Evolutionary conservation across 2,888 invertebrate species (phyloP).

Genomic region (Julus scandinavius): DNA sequence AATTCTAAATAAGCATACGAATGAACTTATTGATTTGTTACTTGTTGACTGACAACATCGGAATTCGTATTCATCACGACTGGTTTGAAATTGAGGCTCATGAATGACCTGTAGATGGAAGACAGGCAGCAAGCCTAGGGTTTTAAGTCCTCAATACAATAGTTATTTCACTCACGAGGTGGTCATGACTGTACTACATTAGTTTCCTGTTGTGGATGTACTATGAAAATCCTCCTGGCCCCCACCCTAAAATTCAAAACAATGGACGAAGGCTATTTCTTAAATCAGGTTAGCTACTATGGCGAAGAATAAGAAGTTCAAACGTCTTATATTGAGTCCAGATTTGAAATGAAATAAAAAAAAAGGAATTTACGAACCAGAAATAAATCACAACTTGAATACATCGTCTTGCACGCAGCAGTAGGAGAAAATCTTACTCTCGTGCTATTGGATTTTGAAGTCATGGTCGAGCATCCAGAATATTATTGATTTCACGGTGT

Average conservation of each 20-base stretch:
- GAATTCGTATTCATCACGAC: neutral
- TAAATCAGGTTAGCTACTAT: neutral
- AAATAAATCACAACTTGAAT: neutral
- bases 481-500: neutral
- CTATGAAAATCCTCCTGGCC: too few relatives aligned
- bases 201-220: neutral
- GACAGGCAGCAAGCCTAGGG: too few relatives aligned
- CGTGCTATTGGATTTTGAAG: neutral
- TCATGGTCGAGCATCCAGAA: neutral
- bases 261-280: neutral
- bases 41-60: neutral
- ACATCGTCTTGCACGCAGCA: neutral
- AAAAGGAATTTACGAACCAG: neutral
- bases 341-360: neutral
- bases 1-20: neutral
- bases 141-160: neutral
- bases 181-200: neutral
- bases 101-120: too few relatives aligned
- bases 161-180: neutral
- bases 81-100: neutral
- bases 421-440: neutral
- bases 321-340: neutral
- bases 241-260: neutral
- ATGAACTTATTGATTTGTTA: neutral
- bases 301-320: neutral